Evolutionary conservation across 2,888 invertebrate species (phyloP).

Genomic region (Criorhina ranunculi): DNA sequence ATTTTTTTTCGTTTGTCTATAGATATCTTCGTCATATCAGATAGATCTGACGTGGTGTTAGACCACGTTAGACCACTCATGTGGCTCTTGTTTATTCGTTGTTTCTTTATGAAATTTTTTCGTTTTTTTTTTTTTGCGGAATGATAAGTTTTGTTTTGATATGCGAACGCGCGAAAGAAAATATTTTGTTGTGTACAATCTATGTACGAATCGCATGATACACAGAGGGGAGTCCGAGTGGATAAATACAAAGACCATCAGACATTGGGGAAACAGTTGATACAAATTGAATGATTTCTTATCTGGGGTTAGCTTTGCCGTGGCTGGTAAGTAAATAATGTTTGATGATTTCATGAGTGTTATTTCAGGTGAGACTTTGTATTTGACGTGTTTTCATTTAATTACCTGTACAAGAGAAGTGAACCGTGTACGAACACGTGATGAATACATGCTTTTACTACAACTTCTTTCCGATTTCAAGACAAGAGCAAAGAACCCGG

Average conservation of each 20-base stretch:
- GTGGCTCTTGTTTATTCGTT: slow-evolving; percentile 26
- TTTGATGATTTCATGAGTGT: too few species aligned
- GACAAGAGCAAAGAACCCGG: background rate
- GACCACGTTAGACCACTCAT: background rate
- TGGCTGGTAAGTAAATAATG: too few species aligned
- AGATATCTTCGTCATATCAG: slow-evolving; percentile 22
- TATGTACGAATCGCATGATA: too few species aligned
- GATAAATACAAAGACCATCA: slow-evolving; percentile 15
- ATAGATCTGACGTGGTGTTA: slow-evolving; percentile 14
- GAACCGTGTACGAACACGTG: too few species aligned
- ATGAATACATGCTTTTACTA: too few species aligned
- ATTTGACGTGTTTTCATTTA: too few species aligned
- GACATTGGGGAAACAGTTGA: background rate
- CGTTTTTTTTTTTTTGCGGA: background rate
- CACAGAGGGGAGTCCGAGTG: background rate
- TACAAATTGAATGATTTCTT: slow-evolving; percentile 26
- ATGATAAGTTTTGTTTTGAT: slow-evolving; percentile 42
- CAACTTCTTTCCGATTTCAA: background rate
- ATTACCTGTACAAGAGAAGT: too few species aligned
- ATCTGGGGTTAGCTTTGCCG: background rate
- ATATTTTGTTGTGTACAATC: slow-evolving; percentile 5
- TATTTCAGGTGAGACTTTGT: too few species aligned
- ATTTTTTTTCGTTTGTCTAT: background rate
- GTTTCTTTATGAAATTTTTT: background rate
- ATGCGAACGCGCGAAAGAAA: slow-evolving; percentile 2